Conservation (phyloP, 2,113 vertebrate species). For the Hydrochoerus hydrochaeris region DNA sequence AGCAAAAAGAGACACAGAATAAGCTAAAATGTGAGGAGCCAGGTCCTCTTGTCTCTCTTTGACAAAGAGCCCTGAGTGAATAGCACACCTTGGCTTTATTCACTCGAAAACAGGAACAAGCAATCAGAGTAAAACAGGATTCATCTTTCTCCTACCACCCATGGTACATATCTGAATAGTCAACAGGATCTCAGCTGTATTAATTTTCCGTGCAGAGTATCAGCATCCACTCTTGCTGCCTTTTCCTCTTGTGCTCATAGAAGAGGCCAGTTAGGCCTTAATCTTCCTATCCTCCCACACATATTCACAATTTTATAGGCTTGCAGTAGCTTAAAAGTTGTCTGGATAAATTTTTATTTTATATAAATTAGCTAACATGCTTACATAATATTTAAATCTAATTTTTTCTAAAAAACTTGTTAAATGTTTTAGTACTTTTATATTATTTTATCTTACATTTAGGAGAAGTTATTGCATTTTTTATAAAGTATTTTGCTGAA, state of each 20-base stretch:
- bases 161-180: neutral
- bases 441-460: neutral
- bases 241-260: no score
- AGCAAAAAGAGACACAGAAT: neutral
- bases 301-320: neutral
- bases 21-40: neutral
- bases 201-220: neutral
- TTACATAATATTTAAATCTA: constrained; percentile 8
- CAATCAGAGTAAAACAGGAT: neutral
- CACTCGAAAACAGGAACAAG: neutral
- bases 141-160: neutral
- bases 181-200: neutral
- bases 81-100: neutral
- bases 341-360: neutral
- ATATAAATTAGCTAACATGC: neutral
- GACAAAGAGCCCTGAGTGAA: neutral
- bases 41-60: neutral
- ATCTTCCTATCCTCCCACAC: neutral
- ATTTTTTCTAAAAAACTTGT: neutral
- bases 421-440: constrained; percentile 14
- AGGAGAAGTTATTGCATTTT: neutral
- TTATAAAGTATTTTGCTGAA: neutral
- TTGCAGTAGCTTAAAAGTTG: neutral
- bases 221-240: no score
- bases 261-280: neutral